Percentiles rank a stretch among this genome's conserved stretches.
phyloP scores from a whole-genome alignment of 2,797 vertebrate species.

The Mastacembelus armatus region DNA sequence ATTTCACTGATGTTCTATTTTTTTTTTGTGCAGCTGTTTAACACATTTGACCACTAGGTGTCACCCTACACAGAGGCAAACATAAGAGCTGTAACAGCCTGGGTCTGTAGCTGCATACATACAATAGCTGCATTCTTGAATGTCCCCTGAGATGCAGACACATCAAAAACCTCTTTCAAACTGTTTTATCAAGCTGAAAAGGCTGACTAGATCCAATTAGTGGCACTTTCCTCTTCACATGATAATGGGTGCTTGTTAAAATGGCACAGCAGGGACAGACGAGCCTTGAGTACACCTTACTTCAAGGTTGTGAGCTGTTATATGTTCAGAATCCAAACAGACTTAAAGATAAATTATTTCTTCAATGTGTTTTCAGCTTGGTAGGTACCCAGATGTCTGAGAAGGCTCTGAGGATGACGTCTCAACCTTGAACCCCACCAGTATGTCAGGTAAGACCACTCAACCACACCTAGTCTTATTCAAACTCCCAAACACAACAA shows the following conservation, averaged over 20 bases:
- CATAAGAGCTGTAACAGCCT: background rate
- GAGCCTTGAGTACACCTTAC: background rate
- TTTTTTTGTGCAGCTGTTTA: background rate
- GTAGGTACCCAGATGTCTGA: conserved; percentile 76
- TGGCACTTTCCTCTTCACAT: background rate
- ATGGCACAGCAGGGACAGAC: background rate
- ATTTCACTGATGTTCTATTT: too few relatives aligned
- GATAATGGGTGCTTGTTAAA: background rate
- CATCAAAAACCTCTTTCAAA: background rate
- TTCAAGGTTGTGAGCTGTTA: background rate
- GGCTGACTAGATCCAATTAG: conserved; percentile 1
- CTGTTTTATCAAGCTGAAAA: conserved; percentile 1
- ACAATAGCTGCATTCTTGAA: background rate
- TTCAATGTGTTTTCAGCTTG: conserved; percentile 38
- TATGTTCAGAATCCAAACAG: too few relatives aligned
- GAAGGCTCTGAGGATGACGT: conserved; percentile 81
- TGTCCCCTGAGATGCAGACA: background rate
- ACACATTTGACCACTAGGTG: conserved; percentile 65
- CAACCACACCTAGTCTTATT: background rate
- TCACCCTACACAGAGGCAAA: conserved; percentile 35
- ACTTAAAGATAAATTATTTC: background rate
- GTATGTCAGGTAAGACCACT: conserved; percentile 85
- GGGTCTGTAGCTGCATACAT: too few relatives aligned
- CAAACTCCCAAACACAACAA: too few relatives aligned
- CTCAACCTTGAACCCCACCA: conserved; percentile 83